These are phyloP conservation scores for Emberiza fucata DNA, from an alignment of 2,113 vertebrate genomes.

Conservation along the genomic window DNA sequence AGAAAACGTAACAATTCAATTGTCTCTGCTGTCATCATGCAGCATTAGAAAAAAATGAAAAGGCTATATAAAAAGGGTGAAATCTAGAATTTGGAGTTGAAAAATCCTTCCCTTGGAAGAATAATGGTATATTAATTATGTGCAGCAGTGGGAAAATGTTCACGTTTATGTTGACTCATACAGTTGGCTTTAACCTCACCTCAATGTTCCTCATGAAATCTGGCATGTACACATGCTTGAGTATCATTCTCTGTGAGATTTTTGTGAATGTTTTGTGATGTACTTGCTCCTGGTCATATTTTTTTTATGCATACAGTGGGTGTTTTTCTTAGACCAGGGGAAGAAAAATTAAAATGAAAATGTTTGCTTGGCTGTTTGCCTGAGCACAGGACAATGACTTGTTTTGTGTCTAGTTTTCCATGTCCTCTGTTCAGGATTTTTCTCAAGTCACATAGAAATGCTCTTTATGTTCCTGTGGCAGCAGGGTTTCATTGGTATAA, in stretches of 20 bases:
- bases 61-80: not conserved
- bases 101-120: not conserved
- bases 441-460: not conserved
- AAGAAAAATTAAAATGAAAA: not conserved
- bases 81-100: not conserved
- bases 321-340: not conserved
- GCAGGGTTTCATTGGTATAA: fast-evolving
- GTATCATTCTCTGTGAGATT: not conserved
- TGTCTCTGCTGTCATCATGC: not conserved
- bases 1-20: not conserved
- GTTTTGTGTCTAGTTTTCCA: not conserved
- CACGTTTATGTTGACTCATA: not conserved
- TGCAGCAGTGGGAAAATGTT: not conserved
- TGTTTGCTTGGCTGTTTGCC: not conserved
- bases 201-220: not conserved
- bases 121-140: not conserved
- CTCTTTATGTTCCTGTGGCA: not conserved
- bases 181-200: not conserved
- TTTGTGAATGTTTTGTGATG: not conserved
- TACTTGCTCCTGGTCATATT: not conserved
- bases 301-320: not conserved
- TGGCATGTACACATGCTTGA: not conserved
- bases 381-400: not conserved
- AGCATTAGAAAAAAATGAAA: not conserved
- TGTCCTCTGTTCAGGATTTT: not conserved